Percentiles rank a stretch among this genome's conserved stretches.
These are phyloP conservation scores for Myotis findleyi DNA, from an alignment of 2,797 vertebrate genomes.

Conservation along the genomic window DNA sequence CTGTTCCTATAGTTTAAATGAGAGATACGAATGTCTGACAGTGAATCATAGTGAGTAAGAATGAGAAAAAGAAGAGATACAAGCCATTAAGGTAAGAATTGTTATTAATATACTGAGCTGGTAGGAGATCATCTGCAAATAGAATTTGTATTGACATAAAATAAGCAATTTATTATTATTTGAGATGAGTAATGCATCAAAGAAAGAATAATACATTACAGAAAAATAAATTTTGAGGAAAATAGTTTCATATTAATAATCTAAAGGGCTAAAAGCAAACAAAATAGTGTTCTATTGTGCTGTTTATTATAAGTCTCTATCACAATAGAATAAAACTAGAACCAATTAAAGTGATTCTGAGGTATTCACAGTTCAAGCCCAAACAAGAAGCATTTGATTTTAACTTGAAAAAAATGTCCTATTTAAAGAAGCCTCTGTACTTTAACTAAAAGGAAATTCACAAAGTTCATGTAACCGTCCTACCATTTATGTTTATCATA, in stretches of 20 bases:
- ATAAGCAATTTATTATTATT: not conserved
- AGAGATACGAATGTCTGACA: not conserved
- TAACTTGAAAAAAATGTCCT: not conserved
- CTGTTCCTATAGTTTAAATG: not conserved
- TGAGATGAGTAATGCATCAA: not conserved
- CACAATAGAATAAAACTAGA: not conserved
- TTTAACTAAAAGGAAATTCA: not conserved
- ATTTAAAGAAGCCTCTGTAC: not conserved
- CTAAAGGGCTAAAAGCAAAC: not conserved
- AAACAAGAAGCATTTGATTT: slow-evolving; percentile 13
- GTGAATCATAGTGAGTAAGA: not conserved
- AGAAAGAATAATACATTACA: not conserved
- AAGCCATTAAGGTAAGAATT: not conserved
- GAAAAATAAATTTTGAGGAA: not conserved
- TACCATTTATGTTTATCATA: not conserved
- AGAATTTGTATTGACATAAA: not conserved
- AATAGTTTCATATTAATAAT: not conserved
- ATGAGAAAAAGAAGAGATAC: not conserved
- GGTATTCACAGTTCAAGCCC: not conserved
- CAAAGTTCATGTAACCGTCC: not conserved
- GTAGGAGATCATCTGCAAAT: not conserved
- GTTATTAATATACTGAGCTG: not conserved
- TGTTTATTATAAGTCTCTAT: not conserved
- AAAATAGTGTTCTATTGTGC: not conserved
- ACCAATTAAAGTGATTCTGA: not conserved